Percentiles rank a stretch among this genome's conserved stretches.
phyloP scores from a whole-genome alignment of 2,113 vertebrate genomes.

The Ceratotherium simum region DNA sequence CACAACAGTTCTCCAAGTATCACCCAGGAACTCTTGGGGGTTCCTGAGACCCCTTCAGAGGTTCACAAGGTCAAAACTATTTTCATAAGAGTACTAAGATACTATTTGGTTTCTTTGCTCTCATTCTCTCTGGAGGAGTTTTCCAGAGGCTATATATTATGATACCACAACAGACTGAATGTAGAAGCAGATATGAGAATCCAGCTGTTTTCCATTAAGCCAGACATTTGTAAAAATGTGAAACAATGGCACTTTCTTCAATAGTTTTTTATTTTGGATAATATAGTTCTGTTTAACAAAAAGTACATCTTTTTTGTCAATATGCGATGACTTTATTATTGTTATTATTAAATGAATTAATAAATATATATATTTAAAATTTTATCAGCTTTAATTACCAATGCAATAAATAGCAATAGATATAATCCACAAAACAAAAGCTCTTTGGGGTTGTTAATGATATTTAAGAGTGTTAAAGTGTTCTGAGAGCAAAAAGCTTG shows the following conservation, averaged over 20 bases:
- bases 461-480: not conserved
- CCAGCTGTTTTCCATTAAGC: not conserved
- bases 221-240: constrained; percentile 22
- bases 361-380: not conserved
- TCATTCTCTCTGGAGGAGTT: constrained; percentile 1
- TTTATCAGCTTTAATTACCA: not conserved
- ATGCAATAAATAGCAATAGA: not conserved
- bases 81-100: not conserved
- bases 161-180: not conserved
- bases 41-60: not conserved
- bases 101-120: not conserved
- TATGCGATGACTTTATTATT: not conserved
- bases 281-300: constrained; percentile 23
- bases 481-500: not conserved
- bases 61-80: not conserved
- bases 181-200: constrained; percentile 1
- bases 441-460: not conserved
- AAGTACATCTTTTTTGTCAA: not conserved
- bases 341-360: constrained; percentile 14
- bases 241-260: not conserved
- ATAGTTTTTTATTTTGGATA: not conserved
- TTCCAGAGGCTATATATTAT: not conserved
- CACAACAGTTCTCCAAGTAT: not conserved
- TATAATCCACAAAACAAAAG: not conserved
- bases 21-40: not conserved